Percentiles rank a stretch among this genome's conserved stretches.
Evolutionary conservation across 1,140 invertebrate genomes (phyloP).

Genomic region (Lasioglossum albipes): DNA sequence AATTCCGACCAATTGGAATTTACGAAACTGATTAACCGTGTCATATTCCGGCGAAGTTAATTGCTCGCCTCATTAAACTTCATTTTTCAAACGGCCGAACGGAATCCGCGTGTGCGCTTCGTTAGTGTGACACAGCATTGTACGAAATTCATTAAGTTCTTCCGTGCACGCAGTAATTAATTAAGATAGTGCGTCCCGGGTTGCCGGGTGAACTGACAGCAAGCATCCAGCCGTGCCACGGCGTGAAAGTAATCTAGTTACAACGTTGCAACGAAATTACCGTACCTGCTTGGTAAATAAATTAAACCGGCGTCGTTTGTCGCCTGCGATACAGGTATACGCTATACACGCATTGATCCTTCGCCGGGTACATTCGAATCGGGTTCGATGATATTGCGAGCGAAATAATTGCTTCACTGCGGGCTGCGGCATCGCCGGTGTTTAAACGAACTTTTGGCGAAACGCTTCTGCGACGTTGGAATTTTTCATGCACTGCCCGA

Average conservation of each 20-base stretch:
- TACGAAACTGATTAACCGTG: not conserved
- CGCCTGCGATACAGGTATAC: not conserved
- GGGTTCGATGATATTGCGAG: not conserved
- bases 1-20: no score
- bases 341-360: not conserved
- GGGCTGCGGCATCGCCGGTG: not conserved
- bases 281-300: constrained; percentile 1
- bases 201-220: constrained; percentile 21
- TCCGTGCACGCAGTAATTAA: constrained; percentile 41
- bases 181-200: constrained; percentile 31
- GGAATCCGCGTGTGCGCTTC: constrained; percentile 23
- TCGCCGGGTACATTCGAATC: no score
- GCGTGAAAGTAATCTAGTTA: constrained; percentile 36
- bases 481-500: no score
- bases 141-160: constrained; percentile 44
- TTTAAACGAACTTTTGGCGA: not conserved
- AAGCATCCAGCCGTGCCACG: not conserved
- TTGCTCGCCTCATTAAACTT: constrained; percentile 32
- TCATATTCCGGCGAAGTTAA: not conserved
- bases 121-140: constrained; percentile 31
- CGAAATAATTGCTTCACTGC: not conserved
- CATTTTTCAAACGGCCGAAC: constrained; percentile 11
- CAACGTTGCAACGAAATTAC: constrained; percentile 34
- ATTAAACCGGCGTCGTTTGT: not conserved
- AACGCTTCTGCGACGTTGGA: no score